These are phyloP conservation scores for Leptura quadrifasciata DNA, from an alignment of 2,888 invertebrate genomes.

Conservation along the genomic window DNA sequence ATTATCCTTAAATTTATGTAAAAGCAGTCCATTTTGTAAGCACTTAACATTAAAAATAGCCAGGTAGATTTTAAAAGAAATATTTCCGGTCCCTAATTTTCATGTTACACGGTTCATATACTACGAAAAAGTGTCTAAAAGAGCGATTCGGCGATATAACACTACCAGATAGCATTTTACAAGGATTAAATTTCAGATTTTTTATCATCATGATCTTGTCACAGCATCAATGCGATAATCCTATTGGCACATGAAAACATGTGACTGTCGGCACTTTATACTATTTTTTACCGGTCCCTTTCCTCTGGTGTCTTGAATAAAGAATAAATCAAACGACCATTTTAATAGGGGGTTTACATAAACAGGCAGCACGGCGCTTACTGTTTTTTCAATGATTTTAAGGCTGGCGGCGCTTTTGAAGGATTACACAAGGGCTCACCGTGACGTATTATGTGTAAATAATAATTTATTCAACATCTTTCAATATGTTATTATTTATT, in stretches of 20 bases:
- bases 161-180: constrained; percentile 31
- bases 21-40: constrained; percentile 26
- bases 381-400: constrained; percentile 40
- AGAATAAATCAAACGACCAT: constrained; percentile 40
- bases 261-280: constrained; percentile 38
- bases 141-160: constrained; percentile 30
- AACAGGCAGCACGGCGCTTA: constrained; percentile 53
- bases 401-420: constrained; percentile 43
- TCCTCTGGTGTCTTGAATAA: constrained; percentile 3
- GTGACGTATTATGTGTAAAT: constrained; percentile 26
- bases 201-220: constrained; percentile 38
- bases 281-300: constrained; percentile 33
- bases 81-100: constrained; percentile 62
- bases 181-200: constrained; percentile 36
- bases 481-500: too few relatives aligned
- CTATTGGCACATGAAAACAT: constrained; percentile 38
- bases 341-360: constrained; percentile 54
- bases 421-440: constrained; percentile 32
- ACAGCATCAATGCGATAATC: constrained; percentile 39
- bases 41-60: constrained; percentile 40
- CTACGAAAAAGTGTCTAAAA: constrained; percentile 55
- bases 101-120: constrained; percentile 65
- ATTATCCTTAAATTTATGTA: constrained; percentile 25
- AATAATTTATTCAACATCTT: too few relatives aligned
- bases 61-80: constrained; percentile 33